Percentiles rank a stretch among this genome's conserved stretches.
These are phyloP conservation scores for Lycocorax pyrrhopterus DNA, from an alignment of 2,113 vertebrate genomes.

Conservation along the genomic window DNA sequence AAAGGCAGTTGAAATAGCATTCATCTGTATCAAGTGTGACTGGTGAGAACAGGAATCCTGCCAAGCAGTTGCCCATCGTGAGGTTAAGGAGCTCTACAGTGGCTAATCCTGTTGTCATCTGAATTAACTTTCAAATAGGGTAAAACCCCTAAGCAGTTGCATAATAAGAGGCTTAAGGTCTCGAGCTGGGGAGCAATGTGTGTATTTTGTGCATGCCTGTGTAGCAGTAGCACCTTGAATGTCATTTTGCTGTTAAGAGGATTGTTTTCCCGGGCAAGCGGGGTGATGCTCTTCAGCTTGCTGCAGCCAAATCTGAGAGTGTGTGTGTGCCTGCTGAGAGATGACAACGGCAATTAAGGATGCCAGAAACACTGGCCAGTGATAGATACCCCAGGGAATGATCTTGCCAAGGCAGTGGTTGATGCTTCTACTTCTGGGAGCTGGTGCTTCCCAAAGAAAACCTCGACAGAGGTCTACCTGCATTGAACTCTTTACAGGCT, in stretches of 20 bases:
- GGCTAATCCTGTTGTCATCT: conserved; percentile 69
- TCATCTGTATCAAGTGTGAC: background rate
- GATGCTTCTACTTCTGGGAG: background rate
- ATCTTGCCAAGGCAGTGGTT: background rate
- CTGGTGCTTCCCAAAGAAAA: background rate
- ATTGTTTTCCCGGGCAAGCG: background rate
- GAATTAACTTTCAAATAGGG: conserved; percentile 62
- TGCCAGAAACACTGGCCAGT: background rate
- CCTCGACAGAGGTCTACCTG: background rate
- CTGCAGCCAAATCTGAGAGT: background rate
- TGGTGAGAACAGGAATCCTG: conserved; percentile 39
- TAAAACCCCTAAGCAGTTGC: background rate
- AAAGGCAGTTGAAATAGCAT: background rate
- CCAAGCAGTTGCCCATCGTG: conserved; percentile 16
- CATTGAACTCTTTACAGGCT: background rate
- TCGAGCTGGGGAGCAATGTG: conserved; percentile 5
- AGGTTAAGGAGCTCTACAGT: conserved; percentile 52
- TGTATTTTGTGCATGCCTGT: background rate
- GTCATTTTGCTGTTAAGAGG: background rate
- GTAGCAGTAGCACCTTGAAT: background rate
- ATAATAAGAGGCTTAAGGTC: background rate
- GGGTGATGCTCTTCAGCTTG: background rate
- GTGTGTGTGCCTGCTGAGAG: background rate
- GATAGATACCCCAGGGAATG: background rate
- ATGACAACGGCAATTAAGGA: background rate